A percentile compares a stretch with the other conserved stretches of the same genome.
These are phyloP conservation scores for Eufriesea mexicana DNA, from an alignment of 1,140 invertebrate genomes.

Conservation along the genomic window DNA sequence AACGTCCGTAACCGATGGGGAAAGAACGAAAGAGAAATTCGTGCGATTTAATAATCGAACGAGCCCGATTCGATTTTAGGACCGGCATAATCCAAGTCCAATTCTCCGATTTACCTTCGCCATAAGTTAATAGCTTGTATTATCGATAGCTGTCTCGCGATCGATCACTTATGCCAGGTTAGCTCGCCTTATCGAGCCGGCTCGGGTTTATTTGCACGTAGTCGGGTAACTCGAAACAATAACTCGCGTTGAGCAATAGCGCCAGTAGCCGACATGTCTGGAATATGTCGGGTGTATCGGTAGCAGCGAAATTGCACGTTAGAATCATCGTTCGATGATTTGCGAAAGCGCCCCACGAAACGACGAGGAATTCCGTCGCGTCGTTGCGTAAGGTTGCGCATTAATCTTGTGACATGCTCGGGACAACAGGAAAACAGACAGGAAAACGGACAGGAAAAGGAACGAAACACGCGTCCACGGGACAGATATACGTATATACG, in stretches of 20 bases:
- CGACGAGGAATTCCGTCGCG: neutral
- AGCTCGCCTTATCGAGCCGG: neutral
- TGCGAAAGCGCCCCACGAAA: neutral
- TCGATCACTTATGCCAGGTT: neutral
- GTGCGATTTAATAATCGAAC: conserved; percentile 34
- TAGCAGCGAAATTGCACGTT: too few species aligned
- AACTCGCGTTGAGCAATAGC: neutral
- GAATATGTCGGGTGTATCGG: too few species aligned
- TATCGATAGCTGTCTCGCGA: neutral
- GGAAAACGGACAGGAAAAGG: too few species aligned
- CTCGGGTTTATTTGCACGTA: neutral
- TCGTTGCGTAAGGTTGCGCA: neutral
- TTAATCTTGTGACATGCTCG: neutral
- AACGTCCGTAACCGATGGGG: conserved; percentile 43
- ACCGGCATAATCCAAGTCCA: too few species aligned
- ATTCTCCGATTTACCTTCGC: neutral
- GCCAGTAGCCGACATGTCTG: too few species aligned
- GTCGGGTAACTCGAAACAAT: neutral
- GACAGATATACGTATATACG: too few species aligned
- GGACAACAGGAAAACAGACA: too few species aligned
- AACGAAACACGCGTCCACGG: too few species aligned
- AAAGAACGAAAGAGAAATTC: conserved; percentile 64
- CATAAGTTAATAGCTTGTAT: too few species aligned
- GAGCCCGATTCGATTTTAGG: neutral
- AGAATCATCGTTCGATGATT: neutral